Evolutionary conservation across 2,797 vertebrate species (phyloP).

Genomic region (Capromys pilorides): DNA sequence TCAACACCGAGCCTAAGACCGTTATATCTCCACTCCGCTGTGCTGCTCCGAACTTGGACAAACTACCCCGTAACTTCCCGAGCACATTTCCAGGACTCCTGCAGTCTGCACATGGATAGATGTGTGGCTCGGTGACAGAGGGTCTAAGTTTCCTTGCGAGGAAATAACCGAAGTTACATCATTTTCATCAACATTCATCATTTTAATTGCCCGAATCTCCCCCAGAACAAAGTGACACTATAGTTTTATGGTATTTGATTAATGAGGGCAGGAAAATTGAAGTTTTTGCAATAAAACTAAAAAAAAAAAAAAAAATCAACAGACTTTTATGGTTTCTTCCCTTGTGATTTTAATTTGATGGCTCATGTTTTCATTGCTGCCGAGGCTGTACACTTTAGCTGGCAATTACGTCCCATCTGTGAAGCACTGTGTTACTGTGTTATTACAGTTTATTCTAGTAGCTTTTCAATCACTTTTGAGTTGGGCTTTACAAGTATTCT

Average conservation of each 20-base stretch:
- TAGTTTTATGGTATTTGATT: conserved; percentile 91
- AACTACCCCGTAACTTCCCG: conserved; percentile 56
- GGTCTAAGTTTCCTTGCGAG: conserved; percentile 79
- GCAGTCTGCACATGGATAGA: conserved; percentile 78
- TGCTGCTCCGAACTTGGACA: neutral
- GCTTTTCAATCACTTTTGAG: conserved; percentile 93
- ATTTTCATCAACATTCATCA: conserved; percentile 88
- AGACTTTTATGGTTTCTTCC: conserved; percentile 89
- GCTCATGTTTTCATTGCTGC: conserved; percentile 91
- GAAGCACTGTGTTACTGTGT: conserved; percentile 91
- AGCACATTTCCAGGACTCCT: conserved; percentile 34
- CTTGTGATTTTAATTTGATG: conserved; percentile 93
- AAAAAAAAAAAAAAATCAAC: conserved; percentile 89
- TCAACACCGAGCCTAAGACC: neutral
- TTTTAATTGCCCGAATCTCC: conserved; percentile 87
- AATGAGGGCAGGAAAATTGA: conserved; percentile 93
- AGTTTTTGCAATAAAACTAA: conserved; percentile 93
- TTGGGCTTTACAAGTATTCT: conserved; percentile 92
- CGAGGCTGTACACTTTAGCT: conserved; percentile 91
- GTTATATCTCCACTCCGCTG: too few species aligned
- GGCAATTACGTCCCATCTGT: conserved; percentile 92
- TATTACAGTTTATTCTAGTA: conserved; percentile 92
- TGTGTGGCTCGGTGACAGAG: conserved; percentile 76
- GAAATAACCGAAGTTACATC: conserved; percentile 87
- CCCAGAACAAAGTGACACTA: conserved; percentile 86